phyloP scores from a whole-genome alignment of 2,797 vertebrate species.

The Sciurus carolinensis region DNA sequence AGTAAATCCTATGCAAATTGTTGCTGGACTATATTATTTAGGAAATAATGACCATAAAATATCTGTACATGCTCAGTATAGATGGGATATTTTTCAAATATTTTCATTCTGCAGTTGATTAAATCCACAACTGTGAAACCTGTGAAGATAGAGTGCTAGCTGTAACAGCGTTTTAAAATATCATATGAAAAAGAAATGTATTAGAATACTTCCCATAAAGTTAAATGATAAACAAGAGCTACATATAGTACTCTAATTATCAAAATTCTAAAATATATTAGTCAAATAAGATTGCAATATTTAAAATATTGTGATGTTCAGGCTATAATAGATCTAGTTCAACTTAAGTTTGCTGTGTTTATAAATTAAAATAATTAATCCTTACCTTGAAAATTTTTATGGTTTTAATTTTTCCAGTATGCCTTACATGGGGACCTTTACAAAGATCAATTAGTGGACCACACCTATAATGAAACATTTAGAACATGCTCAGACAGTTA shows the following conservation, averaged over 20 bases:
- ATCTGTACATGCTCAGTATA: not conserved
- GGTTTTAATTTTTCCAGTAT: conserved; percentile 97
- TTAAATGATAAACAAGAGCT: conserved; percentile 1
- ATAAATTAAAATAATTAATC: conserved; percentile 4
- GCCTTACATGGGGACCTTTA: conserved; percentile 96
- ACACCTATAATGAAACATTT: conserved; percentile 90
- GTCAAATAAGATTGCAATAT: not conserved
- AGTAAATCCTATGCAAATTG: not conserved
- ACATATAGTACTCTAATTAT: not conserved
- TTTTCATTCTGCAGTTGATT: not conserved
- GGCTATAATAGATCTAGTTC: not conserved
- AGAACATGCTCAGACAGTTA: not conserved
- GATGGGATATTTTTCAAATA: not conserved
- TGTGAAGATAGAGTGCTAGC: not conserved
- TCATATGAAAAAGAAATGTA: not conserved
- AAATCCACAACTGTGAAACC: not conserved
- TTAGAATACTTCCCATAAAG: not conserved
- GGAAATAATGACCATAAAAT: not conserved
- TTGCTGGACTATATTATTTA: not conserved
- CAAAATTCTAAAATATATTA: conserved; percentile 55
- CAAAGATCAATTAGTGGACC: conserved; percentile 97
- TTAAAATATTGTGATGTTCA: conserved; percentile 42
- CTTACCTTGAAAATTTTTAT: conserved; percentile 97
- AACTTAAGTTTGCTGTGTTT: not conserved
- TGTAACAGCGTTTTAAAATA: not conserved